These are phyloP conservation scores for Drosophila trapezifrons DNA, from an alignment of 1,140 invertebrate species.

Conservation along the genomic window DNA sequence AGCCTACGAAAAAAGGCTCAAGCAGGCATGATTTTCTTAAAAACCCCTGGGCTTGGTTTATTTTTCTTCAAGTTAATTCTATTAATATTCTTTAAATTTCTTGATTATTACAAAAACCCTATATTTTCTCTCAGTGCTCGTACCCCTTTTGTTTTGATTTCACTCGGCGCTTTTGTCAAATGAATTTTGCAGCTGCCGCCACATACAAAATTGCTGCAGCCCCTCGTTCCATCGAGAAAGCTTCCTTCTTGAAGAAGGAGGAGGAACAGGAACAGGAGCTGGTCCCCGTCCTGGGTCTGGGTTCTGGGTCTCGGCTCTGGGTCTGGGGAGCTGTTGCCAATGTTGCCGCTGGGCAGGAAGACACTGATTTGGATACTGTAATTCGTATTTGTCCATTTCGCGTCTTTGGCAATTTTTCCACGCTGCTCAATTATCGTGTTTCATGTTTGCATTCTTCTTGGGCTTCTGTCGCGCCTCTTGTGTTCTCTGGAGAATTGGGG, in stretches of 20 bases:
- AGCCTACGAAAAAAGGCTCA: background rate
- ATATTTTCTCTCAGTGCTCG: conserved; percentile 6
- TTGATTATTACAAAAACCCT: too few species aligned
- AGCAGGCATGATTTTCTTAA: background rate
- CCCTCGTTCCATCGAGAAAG: conserved; percentile 1
- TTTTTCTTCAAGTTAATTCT: background rate
- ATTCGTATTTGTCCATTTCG: conserved; percentile 82
- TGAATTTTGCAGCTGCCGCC: conserved; percentile 78
- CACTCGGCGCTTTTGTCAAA: conserved; percentile 77
- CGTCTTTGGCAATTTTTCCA: conserved; percentile 82
- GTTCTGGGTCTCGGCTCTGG: background rate
- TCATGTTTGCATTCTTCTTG: conserved; percentile 78
- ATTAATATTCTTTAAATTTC: background rate
- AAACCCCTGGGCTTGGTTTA: background rate
- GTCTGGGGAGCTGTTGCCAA: conserved; percentile 5
- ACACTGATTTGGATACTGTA: conserved; percentile 82
- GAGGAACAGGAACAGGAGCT: conserved; percentile 12
- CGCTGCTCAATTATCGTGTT: conserved; percentile 82
- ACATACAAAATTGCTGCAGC: conserved; percentile 61
- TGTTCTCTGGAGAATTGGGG: conserved; percentile 1
- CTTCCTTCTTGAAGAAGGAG: background rate
- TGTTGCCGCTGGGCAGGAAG: conserved; percentile 59
- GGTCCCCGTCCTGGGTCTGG: conserved; percentile 3
- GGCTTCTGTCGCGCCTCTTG: conserved; percentile 63
- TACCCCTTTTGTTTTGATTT: conserved; percentile 60